Percentiles rank a stretch among this genome's conserved stretches.
Evolutionary conservation across 2,888 invertebrate genomes (phyloP).

Genomic region (Halocaridina rubra): DNA sequence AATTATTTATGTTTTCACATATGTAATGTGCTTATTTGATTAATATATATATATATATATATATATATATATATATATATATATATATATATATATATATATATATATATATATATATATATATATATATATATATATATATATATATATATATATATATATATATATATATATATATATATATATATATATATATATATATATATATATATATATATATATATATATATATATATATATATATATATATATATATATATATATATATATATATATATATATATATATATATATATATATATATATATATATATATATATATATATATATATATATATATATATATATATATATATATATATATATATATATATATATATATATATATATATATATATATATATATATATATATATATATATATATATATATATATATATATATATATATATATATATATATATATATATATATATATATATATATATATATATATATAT

Average conservation of each 20-base stretch:
- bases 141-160: not conserved
- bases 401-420: not conserved
- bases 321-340: not conserved
- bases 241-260: not conserved
- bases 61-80: not conserved
- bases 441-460: not conserved
- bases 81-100: not conserved
- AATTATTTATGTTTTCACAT: no score
- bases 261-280: not conserved
- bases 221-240: not conserved
- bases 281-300: not conserved
- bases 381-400: not conserved
- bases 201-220: not conserved
- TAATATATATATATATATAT: not conserved
- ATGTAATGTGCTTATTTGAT: no score
- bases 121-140: not conserved
- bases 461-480: not conserved
- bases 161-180: not conserved
- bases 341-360: not conserved
- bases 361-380: not conserved
- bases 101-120: not conserved
- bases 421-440: not conserved
- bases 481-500: not conserved
- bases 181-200: not conserved
- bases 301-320: not conserved